These are phyloP conservation scores for Scomber japonicus DNA, from an alignment of 2,113 vertebrate species.

Conservation along the genomic window DNA sequence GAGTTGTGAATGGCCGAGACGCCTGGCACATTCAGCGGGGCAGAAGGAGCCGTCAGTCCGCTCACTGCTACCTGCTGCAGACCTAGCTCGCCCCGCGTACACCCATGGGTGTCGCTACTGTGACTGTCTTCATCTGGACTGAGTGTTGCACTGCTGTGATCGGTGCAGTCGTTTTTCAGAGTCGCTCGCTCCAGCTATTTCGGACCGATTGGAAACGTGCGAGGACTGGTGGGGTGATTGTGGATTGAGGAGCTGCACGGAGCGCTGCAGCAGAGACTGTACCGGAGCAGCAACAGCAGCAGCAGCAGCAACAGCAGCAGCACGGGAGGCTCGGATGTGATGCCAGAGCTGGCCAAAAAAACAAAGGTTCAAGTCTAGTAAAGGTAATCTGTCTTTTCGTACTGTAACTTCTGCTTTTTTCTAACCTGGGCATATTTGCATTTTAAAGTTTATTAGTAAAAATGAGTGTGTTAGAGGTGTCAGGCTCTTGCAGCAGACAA, in stretches of 20 bases:
- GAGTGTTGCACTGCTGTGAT: constrained; percentile 33
- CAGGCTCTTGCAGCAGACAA: constrained; percentile 37
- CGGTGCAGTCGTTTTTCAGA: constrained; percentile 64
- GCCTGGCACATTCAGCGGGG: constrained; percentile 12
- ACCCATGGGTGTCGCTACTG: constrained; percentile 65
- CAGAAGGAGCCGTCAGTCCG: constrained; percentile 30
- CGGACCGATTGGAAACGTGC: constrained; percentile 40
- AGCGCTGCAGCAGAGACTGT: constrained; percentile 58
- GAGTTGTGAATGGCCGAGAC: constrained; percentile 44
- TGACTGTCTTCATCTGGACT: constrained; percentile 32
- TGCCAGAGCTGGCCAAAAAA: constrained; percentile 55
- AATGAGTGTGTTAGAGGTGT: constrained; percentile 17
- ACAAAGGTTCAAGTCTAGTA: constrained; percentile 62
- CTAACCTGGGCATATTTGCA: not conserved
- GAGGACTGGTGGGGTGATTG: not conserved
- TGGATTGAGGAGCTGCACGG: constrained; percentile 55
- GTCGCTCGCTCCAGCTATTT: constrained; percentile 28
- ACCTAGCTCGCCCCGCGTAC: constrained; percentile 29
- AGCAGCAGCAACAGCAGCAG: not conserved
- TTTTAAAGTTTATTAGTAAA: constrained; percentile 34
- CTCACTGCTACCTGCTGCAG: constrained; percentile 54
- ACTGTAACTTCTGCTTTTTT: not conserved
- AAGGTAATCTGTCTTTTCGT: constrained; percentile 59
- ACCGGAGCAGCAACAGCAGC: constrained; percentile 10
- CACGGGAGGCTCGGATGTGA: constrained; percentile 58